phyloP scores from a whole-genome alignment of 2,888 invertebrate genomes.

The Gastracanthus pulcherrimus region DNA sequence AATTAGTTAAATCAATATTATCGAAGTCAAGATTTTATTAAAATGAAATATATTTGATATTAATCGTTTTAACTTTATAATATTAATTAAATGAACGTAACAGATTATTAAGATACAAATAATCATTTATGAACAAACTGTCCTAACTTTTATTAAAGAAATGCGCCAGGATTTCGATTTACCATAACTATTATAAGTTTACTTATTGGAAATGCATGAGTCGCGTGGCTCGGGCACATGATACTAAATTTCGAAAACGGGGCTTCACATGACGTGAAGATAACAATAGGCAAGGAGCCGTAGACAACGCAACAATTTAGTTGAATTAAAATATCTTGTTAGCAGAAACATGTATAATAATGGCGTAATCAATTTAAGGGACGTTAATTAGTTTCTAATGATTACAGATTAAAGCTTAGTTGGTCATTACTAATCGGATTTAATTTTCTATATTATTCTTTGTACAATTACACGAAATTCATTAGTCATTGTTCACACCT shows the following conservation, averaged over 20 bases:
- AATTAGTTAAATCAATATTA: no score
- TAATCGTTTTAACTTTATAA: no score
- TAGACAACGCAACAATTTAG: not conserved
- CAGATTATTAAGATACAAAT: not conserved
- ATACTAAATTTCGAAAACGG: constrained; percentile 23
- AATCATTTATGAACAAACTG: no score
- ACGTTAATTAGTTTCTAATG: not conserved
- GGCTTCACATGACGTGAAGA: not conserved
- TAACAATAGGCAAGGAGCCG: not conserved
- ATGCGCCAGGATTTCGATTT: not conserved
- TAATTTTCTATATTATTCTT: not conserved
- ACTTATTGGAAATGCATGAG: constrained; percentile 26
- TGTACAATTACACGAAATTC: not conserved
- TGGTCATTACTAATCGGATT: no score
- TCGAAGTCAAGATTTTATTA: no score
- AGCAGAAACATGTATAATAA: not conserved
- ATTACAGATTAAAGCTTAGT: not conserved
- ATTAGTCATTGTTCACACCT: not conserved
- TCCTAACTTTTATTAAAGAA: not conserved
- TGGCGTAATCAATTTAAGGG: not conserved
- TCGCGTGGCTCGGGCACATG: constrained; percentile 7
- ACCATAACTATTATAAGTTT: not conserved
- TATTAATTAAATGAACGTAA: no score
- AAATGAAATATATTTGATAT: no score
- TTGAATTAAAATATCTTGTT: constrained; percentile 29